These are phyloP conservation scores for Lasioglossum calceatum DNA, from an alignment of 2,888 invertebrate species.

Conservation along the genomic window DNA sequence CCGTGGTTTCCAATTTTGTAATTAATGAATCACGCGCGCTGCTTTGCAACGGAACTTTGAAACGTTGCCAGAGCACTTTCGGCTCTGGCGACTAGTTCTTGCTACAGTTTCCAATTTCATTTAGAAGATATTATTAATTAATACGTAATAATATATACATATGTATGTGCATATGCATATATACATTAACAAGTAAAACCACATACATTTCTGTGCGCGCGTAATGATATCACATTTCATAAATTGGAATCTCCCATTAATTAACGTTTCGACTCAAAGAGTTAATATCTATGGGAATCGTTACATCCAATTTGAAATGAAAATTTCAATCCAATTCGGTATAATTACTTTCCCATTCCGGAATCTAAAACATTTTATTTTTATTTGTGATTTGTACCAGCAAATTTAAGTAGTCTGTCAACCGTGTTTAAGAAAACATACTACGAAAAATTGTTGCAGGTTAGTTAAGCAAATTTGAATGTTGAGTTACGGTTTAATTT, in stretches of 20 bases:
- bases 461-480: no score
- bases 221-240: slow-evolving; percentile 12
- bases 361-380: neutral
- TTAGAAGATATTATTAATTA: slow-evolving; percentile 50
- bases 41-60: slow-evolving; percentile 32
- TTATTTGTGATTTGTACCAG: no score
- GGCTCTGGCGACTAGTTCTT: slow-evolving; percentile 34
- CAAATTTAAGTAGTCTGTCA: neutral
- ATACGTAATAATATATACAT: slow-evolving; percentile 17
- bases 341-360: neutral
- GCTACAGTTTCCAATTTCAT: slow-evolving; percentile 42
- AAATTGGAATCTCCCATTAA: slow-evolving; percentile 15
- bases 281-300: neutral
- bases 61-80: slow-evolving; percentile 50
- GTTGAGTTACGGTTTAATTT: no score
- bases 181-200: neutral
- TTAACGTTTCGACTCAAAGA: slow-evolving; percentile 21
- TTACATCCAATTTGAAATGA: neutral
- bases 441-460: no score
- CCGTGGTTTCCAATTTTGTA: slow-evolving; percentile 42
- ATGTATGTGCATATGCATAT: neutral
- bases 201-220: slow-evolving; percentile 20
- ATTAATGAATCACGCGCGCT: slow-evolving; percentile 46
- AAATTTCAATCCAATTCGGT: neutral
- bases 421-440: no score